phyloP scores from a whole-genome alignment of 2,888 invertebrate genomes.

The Troides oblongomaculatus region DNA sequence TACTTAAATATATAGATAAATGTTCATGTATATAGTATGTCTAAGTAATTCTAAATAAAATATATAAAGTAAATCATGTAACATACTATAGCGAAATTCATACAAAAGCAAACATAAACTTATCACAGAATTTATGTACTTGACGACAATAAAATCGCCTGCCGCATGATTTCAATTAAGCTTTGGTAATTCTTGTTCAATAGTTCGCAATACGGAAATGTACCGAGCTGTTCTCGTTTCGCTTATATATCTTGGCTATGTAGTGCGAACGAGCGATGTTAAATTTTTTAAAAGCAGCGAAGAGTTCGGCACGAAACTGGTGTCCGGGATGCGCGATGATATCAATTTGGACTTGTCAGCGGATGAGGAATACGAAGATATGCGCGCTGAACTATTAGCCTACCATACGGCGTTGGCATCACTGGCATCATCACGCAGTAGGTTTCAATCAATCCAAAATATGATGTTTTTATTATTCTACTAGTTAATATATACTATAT shows the following conservation, averaged over 20 bases:
- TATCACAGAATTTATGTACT: conserved; percentile 60
- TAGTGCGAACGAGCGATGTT: conserved; percentile 8
- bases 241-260: conserved; percentile 8
- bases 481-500: no score
- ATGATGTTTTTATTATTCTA: not conserved
- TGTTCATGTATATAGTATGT: no score
- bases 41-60: no score
- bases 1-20: no score
- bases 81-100: conserved; percentile 5
- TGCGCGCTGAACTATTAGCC: conserved; percentile 66
- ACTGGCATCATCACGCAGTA: conserved; percentile 38
- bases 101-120: conserved; percentile 5
- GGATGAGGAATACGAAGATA: conserved; percentile 71
- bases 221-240: conserved; percentile 14
- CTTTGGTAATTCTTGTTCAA: conserved; percentile 7
- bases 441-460: not conserved
- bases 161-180: conserved; percentile 33
- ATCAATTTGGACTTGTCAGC: conserved; percentile 61
- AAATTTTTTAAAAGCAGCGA: conserved; percentile 32
- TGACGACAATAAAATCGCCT: conserved; percentile 53
- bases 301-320: conserved; percentile 47
- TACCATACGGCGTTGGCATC: conserved; percentile 61
- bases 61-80: not conserved
- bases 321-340: conserved; percentile 53
- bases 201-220: conserved; percentile 22